A percentile compares a stretch with the other conserved stretches of the same genome.
Conservation (phyloP, 2,113 vertebrate species). For the Epinephelus fuscoguttatus region DNA sequence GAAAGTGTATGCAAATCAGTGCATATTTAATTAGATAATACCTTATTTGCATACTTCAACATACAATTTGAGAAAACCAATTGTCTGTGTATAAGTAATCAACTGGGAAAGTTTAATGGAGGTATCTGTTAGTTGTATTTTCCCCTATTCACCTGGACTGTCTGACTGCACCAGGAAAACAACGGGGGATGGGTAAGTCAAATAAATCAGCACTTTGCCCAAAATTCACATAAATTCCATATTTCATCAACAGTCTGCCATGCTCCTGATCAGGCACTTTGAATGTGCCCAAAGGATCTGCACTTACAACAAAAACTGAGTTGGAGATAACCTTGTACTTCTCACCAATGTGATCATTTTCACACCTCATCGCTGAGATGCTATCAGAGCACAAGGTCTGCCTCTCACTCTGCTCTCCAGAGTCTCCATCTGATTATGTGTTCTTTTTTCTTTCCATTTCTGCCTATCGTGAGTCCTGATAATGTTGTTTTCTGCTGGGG, state of each 20-base stretch:
- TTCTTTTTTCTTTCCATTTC: background rate
- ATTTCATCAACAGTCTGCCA: background rate
- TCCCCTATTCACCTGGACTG: too few species aligned
- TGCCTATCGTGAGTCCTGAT: background rate
- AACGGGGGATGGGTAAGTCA: background rate
- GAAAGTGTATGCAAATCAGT: too few species aligned
- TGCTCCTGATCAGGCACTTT: background rate
- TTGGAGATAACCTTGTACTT: background rate
- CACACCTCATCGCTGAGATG: background rate
- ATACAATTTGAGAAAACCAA: too few species aligned
- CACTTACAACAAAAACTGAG: background rate
- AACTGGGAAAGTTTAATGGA: too few species aligned
- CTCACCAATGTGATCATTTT: background rate
- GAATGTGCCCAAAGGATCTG: background rate
- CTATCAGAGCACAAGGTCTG: background rate
- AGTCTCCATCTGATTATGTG: background rate
- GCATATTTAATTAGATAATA: too few species aligned
- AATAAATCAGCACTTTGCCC: background rate
- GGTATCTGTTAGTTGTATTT: too few species aligned
- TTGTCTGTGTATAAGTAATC: too few species aligned
- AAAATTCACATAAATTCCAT: background rate
- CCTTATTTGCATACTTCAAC: too few species aligned
- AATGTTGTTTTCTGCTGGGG: background rate
- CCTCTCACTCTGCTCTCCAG: background rate
- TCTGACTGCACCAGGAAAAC: background rate